phyloP scores from a whole-genome alignment of 2,888 invertebrate species.

The Trichopria drosophilae region DNA sequence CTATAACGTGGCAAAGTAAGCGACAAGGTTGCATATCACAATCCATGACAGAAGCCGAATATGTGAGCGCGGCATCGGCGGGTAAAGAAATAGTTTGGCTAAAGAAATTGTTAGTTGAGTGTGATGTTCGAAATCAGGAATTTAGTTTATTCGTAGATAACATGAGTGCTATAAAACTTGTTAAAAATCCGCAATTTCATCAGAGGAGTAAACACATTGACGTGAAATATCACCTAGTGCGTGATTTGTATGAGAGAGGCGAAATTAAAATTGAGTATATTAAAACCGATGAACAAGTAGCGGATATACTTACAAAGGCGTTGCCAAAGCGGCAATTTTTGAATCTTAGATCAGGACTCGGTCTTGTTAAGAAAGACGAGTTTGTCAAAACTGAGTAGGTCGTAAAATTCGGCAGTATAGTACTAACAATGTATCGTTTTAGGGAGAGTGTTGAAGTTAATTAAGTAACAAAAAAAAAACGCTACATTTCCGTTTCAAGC shows the following conservation, averaged over 20 bases:
- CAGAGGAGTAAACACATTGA: conserved; percentile 27
- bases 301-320: conserved; percentile 5
- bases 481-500: too few species aligned
- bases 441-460: too few species aligned
- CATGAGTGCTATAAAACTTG: conserved; percentile 2
- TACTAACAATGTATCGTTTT: too few species aligned
- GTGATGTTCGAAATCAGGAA: not conserved
- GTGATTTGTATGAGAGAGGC: not conserved
- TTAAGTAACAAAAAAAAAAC: too few species aligned
- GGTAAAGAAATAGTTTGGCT: conserved; percentile 21
- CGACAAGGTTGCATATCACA: conserved; percentile 5
- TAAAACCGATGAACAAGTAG: not conserved
- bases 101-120: conserved; percentile 12
- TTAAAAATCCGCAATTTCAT: not conserved
- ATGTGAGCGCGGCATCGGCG: conserved; percentile 5
- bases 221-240: conserved; percentile 46
- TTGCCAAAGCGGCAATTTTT: too few species aligned
- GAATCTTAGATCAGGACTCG: too few species aligned
- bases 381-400: too few species aligned
- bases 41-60: too few species aligned
- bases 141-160: not conserved
- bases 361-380: too few species aligned
- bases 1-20: conserved; percentile 17
- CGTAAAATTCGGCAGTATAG: too few species aligned
- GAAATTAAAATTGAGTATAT: conserved; percentile 1